phyloP scores from a whole-genome alignment of 2,797 vertebrate species.

The Notolabrus celidotus region DNA sequence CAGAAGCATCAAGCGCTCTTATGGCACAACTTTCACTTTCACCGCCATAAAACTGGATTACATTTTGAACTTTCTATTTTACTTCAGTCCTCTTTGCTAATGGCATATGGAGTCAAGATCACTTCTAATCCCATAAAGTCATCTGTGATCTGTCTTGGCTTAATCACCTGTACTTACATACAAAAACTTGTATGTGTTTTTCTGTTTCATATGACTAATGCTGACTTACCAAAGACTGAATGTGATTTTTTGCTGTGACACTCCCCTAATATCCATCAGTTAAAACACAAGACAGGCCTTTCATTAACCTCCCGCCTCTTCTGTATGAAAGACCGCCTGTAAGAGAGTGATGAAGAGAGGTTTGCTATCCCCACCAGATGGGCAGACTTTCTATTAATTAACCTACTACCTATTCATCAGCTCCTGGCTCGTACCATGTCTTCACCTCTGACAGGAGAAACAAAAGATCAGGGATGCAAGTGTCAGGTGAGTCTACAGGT shows the following conservation, averaged over 20 bases:
- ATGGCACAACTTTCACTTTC: not conserved
- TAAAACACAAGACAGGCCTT: not conserved
- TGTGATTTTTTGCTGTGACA: constrained; percentile 37
- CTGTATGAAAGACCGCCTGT: constrained; percentile 31
- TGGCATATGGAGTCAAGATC: constrained; percentile 9
- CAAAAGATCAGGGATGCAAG: not conserved
- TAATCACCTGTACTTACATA: no score
- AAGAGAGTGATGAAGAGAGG: constrained; percentile 29
- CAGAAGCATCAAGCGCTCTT: constrained; percentile 1
- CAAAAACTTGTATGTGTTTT: no score
- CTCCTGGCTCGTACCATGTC: constrained; percentile 11
- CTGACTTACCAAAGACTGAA: not conserved
- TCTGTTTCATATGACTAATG: no score
- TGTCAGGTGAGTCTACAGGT: constrained; percentile 26
- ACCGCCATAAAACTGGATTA: no score
- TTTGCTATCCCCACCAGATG: constrained; percentile 24
- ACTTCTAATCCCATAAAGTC: no score
- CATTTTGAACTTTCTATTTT: no score
- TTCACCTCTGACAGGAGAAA: constrained; percentile 9
- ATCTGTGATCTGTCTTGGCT: no score
- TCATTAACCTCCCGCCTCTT: not conserved
- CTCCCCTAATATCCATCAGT: constrained; percentile 16
- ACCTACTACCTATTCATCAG: constrained; percentile 12
- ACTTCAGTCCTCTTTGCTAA: not conserved
- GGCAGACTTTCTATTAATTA: constrained; percentile 7